Evolutionary conservation across 2,113 vertebrate species (phyloP).

Genomic region (Numenius arquata): DNA sequence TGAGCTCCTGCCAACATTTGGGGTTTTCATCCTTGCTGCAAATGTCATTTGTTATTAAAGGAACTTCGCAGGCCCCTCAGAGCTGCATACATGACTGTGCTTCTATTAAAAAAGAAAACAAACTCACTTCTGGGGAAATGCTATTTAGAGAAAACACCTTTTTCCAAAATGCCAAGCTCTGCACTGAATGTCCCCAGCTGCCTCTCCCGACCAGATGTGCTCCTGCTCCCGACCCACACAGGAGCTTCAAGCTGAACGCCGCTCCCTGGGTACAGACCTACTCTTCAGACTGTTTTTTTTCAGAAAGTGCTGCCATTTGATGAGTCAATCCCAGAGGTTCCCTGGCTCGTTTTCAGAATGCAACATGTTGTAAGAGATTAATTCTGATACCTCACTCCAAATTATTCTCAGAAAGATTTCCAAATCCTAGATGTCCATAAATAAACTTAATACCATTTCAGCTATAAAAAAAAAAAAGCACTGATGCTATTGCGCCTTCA

Average conservation of each 20-base stretch:
- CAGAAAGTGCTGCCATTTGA: background rate
- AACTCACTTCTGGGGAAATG: background rate
- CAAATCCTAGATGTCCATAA: background rate
- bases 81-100: background rate
- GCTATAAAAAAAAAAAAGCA: background rate
- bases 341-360: background rate
- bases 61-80: background rate
- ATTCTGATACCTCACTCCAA: background rate
- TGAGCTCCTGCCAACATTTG: background rate
- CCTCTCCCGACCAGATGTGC: background rate
- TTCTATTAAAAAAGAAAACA: background rate
- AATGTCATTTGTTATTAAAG: background rate
- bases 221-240: background rate
- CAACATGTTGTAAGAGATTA: background rate
- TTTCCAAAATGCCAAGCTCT: background rate
- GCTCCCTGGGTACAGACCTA: background rate
- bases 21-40: background rate
- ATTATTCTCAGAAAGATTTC: background rate
- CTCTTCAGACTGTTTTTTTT: background rate
- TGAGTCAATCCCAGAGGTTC: background rate
- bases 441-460: background rate
- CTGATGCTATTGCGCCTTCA: background rate
- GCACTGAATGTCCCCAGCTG: background rate
- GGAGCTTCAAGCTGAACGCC: background rate
- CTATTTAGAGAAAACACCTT: background rate